These are phyloP conservation scores for Leucosticte australis DNA, from an alignment of 2,113 vertebrate genomes.

Conservation along the genomic window DNA sequence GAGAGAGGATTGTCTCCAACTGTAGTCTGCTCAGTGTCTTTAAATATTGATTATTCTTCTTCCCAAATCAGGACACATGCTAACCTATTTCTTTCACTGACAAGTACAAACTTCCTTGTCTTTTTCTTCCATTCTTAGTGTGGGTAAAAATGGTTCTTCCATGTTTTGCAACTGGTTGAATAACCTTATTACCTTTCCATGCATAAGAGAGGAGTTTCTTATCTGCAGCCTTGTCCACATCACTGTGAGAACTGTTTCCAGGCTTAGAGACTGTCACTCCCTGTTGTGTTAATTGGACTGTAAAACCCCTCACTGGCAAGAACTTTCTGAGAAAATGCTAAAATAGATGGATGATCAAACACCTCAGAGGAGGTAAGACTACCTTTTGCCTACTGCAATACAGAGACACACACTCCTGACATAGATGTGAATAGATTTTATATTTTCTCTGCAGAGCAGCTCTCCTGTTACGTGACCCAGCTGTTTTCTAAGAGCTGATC, in stretches of 20 bases:
- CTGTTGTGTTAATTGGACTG: background rate
- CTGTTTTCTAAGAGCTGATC: background rate
- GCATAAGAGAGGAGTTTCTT: background rate
- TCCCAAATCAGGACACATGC: background rate
- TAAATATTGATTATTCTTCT: conserved; percentile 9
- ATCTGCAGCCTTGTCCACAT: background rate
- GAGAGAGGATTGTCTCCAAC: background rate
- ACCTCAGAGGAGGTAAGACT: background rate
- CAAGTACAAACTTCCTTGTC: background rate
- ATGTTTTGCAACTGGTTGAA: background rate
- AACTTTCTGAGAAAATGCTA: background rate
- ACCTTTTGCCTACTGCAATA: background rate
- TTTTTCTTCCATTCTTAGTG: background rate
- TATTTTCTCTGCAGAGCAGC: background rate
- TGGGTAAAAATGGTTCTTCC: background rate
- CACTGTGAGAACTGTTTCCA: background rate
- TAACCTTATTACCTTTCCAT: background rate
- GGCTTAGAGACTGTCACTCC: background rate
- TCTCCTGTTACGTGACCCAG: background rate
- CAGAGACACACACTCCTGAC: background rate
- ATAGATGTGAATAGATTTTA: background rate
- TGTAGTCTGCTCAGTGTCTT: background rate
- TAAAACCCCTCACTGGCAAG: background rate
- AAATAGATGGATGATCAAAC: background rate
- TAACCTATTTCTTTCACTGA: background rate